A percentile compares a stretch with the other conserved stretches of the same genome.
Conservation (phyloP, 2,888 invertebrate species). For the Seira musarum region DNA sequence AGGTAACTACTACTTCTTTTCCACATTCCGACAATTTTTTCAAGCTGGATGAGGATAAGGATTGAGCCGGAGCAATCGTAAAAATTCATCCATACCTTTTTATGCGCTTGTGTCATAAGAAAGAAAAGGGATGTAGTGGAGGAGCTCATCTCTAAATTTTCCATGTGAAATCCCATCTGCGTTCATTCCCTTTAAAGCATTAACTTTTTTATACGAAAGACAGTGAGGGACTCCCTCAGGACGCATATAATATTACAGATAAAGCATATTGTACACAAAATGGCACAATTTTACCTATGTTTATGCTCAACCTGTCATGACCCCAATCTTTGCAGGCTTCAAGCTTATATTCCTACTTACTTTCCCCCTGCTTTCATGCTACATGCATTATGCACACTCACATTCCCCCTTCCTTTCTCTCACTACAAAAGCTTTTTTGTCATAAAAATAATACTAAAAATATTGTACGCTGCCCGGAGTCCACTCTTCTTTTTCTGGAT, state of each 20-base stretch:
- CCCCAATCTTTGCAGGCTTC: constrained; percentile 43
- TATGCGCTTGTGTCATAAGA: constrained; percentile 13
- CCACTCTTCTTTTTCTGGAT: constrained; percentile 30
- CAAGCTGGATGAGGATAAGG: not conserved
- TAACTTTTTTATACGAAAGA: constrained; percentile 50
- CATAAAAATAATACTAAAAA: constrained; percentile 60
- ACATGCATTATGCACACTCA: constrained; percentile 37
- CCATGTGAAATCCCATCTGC: constrained; percentile 57
- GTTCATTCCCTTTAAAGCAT: constrained; percentile 51
- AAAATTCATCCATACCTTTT: constrained; percentile 26
- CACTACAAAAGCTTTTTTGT: constrained; percentile 44
- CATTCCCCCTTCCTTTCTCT: constrained; percentile 20
- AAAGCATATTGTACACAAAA: constrained; percentile 28
- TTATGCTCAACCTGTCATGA: constrained; percentile 57
- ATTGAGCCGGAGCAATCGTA: constrained; percentile 27
- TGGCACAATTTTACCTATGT: constrained; percentile 33
- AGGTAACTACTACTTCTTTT: not conserved
- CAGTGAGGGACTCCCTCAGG: constrained; percentile 36
- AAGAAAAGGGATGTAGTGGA: not conserved
- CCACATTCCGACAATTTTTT: not conserved
- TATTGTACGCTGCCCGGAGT: constrained; percentile 47
- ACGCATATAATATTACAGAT: constrained; percentile 40
- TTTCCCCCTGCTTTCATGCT: not conserved
- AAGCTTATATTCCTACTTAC: not conserved
- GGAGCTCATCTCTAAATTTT: constrained; percentile 24